Percentiles rank a stretch among this genome's conserved stretches.
These are phyloP conservation scores for Drosophila asahinai DNA, from an alignment of 1,140 invertebrate genomes.

Conservation along the genomic window DNA sequence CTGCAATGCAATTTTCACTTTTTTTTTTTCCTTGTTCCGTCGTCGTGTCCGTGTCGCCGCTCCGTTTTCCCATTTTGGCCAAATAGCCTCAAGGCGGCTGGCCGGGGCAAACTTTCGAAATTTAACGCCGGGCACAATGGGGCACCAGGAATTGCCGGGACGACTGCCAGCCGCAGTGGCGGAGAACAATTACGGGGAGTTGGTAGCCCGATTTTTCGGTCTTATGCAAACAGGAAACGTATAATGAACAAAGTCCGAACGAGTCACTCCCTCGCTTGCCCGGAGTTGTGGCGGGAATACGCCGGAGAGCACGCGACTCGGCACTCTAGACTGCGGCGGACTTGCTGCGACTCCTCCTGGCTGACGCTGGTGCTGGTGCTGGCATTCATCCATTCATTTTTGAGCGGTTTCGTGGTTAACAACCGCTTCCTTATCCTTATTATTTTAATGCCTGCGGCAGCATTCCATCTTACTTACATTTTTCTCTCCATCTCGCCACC, in stretches of 20 bases:
- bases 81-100: conserved; percentile 63
- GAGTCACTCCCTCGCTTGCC: conserved; percentile 56
- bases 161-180: conserved; percentile 36
- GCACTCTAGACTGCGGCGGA: conserved; percentile 15
- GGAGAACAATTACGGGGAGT: conserved; percentile 72
- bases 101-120: conserved; percentile 76
- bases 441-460: conserved; percentile 83
- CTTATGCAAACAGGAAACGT: conserved; percentile 83
- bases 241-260: conserved; percentile 76
- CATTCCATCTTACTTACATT: conserved; percentile 82
- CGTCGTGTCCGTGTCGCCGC: conserved; percentile 14
- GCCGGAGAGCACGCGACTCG: conserved; percentile 34
- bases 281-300: conserved; percentile 17
- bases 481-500: conserved; percentile 33
- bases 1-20: conserved; percentile 57
- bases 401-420: conserved; percentile 82
- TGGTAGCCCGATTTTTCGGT: conserved; percentile 27
- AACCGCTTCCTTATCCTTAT: conserved; percentile 83
- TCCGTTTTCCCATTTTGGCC: conserved; percentile 53
- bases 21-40: conserved; percentile 18
- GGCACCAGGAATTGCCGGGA: conserved; percentile 33
- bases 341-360: conserved; percentile 9
- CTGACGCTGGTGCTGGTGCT: not conserved
- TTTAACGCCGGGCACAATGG: conserved; percentile 79
- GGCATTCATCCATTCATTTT: conserved; percentile 79